phyloP scores from a whole-genome alignment of 1,140 invertebrate genomes.

The Streblospio benedicti region DNA sequence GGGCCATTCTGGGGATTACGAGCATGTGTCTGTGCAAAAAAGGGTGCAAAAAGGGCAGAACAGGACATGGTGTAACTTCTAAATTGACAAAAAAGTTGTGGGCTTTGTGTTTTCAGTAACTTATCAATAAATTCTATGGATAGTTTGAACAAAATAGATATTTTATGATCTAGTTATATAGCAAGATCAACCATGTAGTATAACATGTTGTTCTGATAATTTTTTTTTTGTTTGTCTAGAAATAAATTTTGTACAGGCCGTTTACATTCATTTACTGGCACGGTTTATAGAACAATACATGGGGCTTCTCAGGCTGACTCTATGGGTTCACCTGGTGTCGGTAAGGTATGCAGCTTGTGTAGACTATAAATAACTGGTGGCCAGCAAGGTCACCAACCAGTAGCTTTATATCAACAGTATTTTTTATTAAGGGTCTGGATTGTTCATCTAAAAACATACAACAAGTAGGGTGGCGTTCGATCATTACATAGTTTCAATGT shows the following conservation, averaged over 20 bases:
- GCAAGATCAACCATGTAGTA: not conserved
- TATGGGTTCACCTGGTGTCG: no score
- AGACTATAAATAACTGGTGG: no score
- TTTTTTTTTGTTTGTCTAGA: slow-evolving; percentile 3
- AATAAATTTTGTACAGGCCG: not conserved
- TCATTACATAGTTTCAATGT: no score
- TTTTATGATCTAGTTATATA: not conserved
- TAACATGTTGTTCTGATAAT: not conserved
- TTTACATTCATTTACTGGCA: slow-evolving; percentile 9
- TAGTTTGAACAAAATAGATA: no score
- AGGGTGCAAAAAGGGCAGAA: slow-evolving; percentile 19
- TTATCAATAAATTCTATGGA: no score
- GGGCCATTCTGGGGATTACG: not conserved
- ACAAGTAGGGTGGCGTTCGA: not conserved
- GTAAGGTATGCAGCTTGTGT: no score
- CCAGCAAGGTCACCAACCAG: no score
- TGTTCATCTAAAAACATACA: not conserved
- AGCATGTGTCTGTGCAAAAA: slow-evolving; percentile 18
- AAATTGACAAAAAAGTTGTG: slow-evolving; percentile 19
- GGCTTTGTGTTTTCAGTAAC: no score
- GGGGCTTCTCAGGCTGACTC: no score
- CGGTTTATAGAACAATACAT: slow-evolving; percentile 6
- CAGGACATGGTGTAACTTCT: slow-evolving; percentile 2
- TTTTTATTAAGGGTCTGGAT: no score
- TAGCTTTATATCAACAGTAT: no score